These are phyloP conservation scores for Syndactyla subalaris DNA, from an alignment of 2,797 vertebrate genomes.

Conservation along the genomic window DNA sequence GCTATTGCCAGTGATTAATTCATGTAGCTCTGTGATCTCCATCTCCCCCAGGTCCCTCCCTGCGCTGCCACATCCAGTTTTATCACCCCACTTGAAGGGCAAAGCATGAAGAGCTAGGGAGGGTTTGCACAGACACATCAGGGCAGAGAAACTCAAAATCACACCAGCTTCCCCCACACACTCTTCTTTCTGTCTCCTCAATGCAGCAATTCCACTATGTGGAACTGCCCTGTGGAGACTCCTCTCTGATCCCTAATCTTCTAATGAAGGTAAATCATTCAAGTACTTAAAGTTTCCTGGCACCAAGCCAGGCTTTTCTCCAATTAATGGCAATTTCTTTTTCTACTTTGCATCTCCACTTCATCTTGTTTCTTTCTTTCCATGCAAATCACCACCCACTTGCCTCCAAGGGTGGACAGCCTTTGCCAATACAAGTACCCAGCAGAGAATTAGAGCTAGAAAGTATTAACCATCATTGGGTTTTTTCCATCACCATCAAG, in stretches of 20 bases:
- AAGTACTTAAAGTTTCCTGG: neutral
- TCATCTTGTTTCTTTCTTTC: conserved; percentile 18
- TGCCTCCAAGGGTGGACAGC: conserved; percentile 60
- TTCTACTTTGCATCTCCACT: neutral
- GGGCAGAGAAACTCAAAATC: neutral
- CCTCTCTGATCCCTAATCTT: neutral
- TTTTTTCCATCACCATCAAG: conserved; percentile 29
- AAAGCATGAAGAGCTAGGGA: neutral
- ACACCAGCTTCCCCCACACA: neutral
- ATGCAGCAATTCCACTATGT: neutral
- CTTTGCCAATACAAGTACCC: conserved; percentile 53
- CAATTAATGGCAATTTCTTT: conserved; percentile 17
- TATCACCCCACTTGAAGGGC: neutral
- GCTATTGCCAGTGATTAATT: neutral
- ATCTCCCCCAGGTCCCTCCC: neutral
- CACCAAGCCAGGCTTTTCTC: neutral
- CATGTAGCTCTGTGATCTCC: neutral
- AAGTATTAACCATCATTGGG: neutral
- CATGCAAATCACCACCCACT: conserved; percentile 57
- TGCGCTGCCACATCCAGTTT: neutral
- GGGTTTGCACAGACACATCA: neutral
- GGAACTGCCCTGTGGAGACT: neutral
- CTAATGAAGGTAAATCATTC: neutral
- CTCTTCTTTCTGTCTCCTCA: neutral
- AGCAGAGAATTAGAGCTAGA: conserved; percentile 32